phyloP scores from a whole-genome alignment of 2,888 invertebrate species.

The Creontiades dilutus region DNA sequence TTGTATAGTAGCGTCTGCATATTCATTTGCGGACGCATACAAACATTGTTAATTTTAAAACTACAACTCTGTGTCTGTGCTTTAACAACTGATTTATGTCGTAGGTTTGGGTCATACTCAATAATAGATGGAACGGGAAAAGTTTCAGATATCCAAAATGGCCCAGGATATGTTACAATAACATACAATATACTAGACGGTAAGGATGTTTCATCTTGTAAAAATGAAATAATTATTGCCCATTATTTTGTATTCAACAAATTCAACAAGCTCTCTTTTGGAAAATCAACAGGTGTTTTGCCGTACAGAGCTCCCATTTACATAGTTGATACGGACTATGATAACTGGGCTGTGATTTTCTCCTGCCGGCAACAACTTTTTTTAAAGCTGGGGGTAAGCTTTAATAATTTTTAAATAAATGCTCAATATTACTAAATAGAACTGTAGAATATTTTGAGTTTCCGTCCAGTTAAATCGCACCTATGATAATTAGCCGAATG shows the following conservation, averaged over 20 bases:
- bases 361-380: constrained; percentile 65
- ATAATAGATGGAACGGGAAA: constrained; percentile 3
- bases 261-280: background rate
- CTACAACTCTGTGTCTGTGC: too few relatives aligned
- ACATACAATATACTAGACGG: constrained; percentile 52
- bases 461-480: too few relatives aligned
- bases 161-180: constrained; percentile 57
- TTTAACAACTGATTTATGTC: background rate
- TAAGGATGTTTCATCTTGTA: background rate
- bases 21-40: too few relatives aligned
- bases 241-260: background rate
- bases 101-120: constrained; percentile 47
- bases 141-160: constrained; percentile 45
- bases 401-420: too few relatives aligned
- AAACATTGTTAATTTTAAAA: too few relatives aligned
- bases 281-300: constrained; percentile 39
- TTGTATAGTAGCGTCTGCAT: too few relatives aligned
- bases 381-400: constrained; percentile 47
- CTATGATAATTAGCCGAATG: too few relatives aligned
- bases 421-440: too few relatives aligned
- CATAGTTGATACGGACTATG: constrained; percentile 63
- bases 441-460: too few relatives aligned
- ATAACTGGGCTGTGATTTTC: constrained; percentile 64
- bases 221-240: too few relatives aligned
- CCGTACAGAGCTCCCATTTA: constrained; percentile 49